Evolutionary conservation across 2,797 vertebrate genomes (phyloP), one percentile per base, ranked within the genome.

Genomic region (Acanthurus lineatus): DNA sequence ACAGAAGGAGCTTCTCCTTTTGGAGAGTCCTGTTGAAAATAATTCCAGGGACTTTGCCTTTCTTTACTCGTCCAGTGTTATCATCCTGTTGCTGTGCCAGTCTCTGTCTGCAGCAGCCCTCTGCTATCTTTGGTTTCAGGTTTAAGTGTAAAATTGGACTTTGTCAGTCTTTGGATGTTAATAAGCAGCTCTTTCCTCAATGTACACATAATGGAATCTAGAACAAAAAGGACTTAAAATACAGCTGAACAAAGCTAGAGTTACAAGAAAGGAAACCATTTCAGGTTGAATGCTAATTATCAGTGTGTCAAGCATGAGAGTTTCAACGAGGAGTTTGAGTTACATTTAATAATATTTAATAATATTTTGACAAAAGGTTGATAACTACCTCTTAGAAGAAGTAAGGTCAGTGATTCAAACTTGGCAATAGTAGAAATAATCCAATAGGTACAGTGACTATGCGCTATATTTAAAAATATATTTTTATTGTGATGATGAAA

Each of bases 41-140:
- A 47, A 66, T 48, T 67, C 45, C 5, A 64, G 17, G 32, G 66
- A 40, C 35, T 25, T 52, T 58, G 22, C 38, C n/a, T 25, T 45
- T 53, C 35, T 64, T 38, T 19, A 6, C 35, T 58, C 12, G 6
- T 28, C 5, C 6, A 17, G 5, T 9, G 2, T 48, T 54, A 49
- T 8, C 14, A 14, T 8, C 14, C 60, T 49, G 53, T 11, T 38
- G 16, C 48, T 40, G 42, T n/a, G 35, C 9, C 48, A 19, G 25
- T 53, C 6, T 48, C 56, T 44, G 20, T 7, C 35, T 60, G n/a
- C 47, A 32, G 28, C 9, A 12, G 45, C 22, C 16, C 44, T 44
- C 14, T 67, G 52, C 45, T 15, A 11, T 22, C 20, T 49, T 40
- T 32, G 59, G 20, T 48, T 28, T 45, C 42, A 28, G 42, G 56